Conservation (phyloP, 2,113 vertebrate genomes). For the Colius striatus region DNA sequence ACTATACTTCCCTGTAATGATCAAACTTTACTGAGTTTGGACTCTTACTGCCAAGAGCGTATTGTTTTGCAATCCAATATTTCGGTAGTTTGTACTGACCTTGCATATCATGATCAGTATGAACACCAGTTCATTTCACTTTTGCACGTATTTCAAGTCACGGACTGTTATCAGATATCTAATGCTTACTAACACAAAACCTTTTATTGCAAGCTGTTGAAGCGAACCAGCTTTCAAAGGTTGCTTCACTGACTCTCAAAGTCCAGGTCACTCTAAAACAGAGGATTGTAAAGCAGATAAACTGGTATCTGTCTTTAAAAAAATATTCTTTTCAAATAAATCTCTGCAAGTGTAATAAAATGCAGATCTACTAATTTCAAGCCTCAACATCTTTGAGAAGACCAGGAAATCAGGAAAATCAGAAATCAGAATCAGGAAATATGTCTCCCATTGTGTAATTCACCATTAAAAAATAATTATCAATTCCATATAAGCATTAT, state of each 20-base stretch:
- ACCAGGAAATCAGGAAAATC: no score
- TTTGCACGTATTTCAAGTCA: background rate
- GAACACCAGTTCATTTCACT: background rate
- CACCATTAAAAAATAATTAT: background rate
- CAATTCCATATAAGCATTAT: accelerated
- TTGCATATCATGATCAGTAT: background rate
- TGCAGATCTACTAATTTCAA: background rate
- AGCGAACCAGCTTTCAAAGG: constrained; percentile 34
- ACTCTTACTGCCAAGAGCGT: background rate
- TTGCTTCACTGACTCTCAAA: background rate
- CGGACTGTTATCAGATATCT: background rate
- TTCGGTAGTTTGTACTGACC: constrained; percentile 4
- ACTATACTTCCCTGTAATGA: background rate
- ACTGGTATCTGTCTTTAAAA: background rate
- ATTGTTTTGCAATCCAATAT: constrained; percentile 17
- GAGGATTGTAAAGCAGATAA: background rate
- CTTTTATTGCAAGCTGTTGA: constrained; percentile 6
- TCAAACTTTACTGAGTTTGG: background rate
- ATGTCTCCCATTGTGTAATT: background rate
- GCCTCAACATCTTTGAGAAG: background rate
- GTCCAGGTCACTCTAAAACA: background rate
- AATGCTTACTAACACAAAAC: background rate
- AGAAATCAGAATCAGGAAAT: no score
- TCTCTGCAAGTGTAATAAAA: background rate
- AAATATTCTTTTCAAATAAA: background rate